Evolutionary conservation across 2,888 invertebrate genomes (phyloP).

Genomic region (Drosophila nr. fundita): DNA sequence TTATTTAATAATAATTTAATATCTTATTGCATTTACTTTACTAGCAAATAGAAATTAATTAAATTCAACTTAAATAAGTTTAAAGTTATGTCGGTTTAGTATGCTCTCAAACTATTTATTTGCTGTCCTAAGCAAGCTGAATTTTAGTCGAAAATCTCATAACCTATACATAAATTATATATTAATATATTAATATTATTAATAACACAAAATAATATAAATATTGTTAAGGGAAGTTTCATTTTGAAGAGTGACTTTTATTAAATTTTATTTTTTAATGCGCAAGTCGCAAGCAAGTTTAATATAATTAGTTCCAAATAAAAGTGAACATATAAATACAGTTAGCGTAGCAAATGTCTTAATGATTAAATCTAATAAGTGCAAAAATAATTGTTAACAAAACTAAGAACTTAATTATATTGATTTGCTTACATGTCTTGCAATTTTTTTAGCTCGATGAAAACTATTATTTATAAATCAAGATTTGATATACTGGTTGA

Average conservation of each 20-base stretch:
- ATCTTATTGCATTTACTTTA: not conserved
- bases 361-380: not conserved
- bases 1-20: too few species aligned
- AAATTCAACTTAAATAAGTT: not conserved
- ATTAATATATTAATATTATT: not conserved
- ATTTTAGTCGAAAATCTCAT: not conserved
- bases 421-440: not conserved
- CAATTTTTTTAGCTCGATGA: not conserved
- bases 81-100: not conserved
- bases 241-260: not conserved
- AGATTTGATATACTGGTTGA: not conserved
- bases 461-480: too few species aligned
- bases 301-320: not conserved
- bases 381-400: not conserved
- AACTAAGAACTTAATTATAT: not conserved
- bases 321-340: not conserved
- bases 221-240: not conserved
- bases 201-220: not conserved
- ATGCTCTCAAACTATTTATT: not conserved
- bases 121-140: rapidly evolving
- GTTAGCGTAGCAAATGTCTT: not conserved
- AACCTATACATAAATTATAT: not conserved
- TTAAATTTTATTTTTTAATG: not conserved
- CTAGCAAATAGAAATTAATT: too few species aligned
- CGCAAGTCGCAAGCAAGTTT: not conserved